A percentile compares a stretch with the other conserved stretches of the same genome.
Conservation (phyloP, 2,888 invertebrate species). For the Sminthurinus aureus region DNA sequence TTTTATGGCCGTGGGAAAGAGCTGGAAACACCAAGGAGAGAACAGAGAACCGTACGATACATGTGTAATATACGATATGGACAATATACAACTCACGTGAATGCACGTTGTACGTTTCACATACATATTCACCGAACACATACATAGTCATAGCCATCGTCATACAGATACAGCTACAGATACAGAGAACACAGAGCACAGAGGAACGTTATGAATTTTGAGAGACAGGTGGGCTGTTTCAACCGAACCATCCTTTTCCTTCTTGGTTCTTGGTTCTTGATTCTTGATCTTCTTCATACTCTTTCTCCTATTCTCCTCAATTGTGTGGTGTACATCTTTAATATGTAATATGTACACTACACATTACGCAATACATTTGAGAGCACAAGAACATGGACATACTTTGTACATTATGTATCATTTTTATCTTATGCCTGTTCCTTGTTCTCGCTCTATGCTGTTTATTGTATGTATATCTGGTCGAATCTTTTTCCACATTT, state of each 20-base stretch:
- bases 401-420: neutral
- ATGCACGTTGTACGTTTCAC: neutral
- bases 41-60: slow-evolving; percentile 6
- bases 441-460: neutral
- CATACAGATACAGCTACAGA: too few relatives aligned
- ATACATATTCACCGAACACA: neutral
- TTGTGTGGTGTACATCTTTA: neutral
- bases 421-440: neutral
- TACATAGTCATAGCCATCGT: neutral
- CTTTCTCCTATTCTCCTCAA: neutral
- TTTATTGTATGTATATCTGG: neutral
- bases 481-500: neutral
- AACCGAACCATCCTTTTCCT: slow-evolving; percentile 24
- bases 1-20: slow-evolving; percentile 58
- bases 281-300: neutral
- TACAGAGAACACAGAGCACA: too few relatives aligned
- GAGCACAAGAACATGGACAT: neutral
- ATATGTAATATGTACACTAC: neutral
- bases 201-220: slow-evolving; percentile 56
- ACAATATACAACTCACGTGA: neutral
- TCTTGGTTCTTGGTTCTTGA: neutral
- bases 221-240: slow-evolving; percentile 56
- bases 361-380: too few relatives aligned
- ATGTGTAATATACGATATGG: neutral
- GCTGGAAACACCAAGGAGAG: slow-evolving; percentile 42